phyloP scores from a whole-genome alignment of 2,797 vertebrate genomes.

The Sebastiscus albofasciatus region DNA sequence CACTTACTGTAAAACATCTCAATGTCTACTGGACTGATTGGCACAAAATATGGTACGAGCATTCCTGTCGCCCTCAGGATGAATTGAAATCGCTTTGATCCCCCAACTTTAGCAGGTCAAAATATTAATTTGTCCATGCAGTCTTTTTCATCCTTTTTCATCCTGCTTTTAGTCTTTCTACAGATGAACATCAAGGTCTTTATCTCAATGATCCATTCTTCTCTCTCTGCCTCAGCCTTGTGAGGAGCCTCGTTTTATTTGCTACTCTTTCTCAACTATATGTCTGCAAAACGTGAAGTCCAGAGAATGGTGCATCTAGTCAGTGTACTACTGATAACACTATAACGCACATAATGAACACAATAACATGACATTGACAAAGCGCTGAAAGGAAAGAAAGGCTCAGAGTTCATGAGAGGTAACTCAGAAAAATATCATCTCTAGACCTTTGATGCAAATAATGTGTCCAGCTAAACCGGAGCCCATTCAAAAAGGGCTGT shows the following conservation, averaged over 20 bases:
- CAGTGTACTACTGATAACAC: neutral
- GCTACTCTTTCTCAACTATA: neutral
- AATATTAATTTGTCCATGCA: neutral
- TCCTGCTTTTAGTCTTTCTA: slow-evolving; percentile 28
- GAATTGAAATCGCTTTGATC: neutral
- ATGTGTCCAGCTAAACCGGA: neutral
- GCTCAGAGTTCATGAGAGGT: neutral
- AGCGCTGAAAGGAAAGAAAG: neutral
- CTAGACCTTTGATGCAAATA: neutral
- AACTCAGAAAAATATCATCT: neutral
- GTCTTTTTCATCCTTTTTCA: slow-evolving; percentile 10
- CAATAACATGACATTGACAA: neutral
- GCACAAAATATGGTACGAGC: neutral
- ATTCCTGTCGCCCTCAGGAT: neutral
- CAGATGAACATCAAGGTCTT: slow-evolving; percentile 38
- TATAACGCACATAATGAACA: neutral
- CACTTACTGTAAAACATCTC: neutral
- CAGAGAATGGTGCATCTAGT: neutral
- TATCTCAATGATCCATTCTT: slow-evolving; percentile 19
- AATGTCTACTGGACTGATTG: neutral
- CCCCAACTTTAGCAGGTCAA: neutral
- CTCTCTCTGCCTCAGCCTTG: slow-evolving; percentile 12
- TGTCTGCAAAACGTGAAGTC: neutral
- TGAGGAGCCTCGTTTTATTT: slow-evolving; percentile 11
- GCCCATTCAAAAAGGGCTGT: neutral